These are phyloP conservation scores for Semotilus atromaculatus DNA, from an alignment of 2,797 vertebrate species.

Conservation along the genomic window DNA sequence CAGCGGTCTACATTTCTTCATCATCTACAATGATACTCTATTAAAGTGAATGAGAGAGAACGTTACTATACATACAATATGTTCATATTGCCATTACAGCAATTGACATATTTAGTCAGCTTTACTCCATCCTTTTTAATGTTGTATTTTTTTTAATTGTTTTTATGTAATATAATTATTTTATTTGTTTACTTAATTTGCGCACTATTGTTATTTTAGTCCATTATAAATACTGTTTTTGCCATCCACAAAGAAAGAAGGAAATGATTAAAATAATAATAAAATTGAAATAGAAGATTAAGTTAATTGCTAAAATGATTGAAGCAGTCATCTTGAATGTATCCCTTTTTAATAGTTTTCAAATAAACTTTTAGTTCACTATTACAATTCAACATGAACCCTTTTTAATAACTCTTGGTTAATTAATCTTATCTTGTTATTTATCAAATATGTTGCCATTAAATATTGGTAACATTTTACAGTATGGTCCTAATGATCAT, in stretches of 20 bases:
- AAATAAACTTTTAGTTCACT: background rate
- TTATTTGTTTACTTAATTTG: background rate
- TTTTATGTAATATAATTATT: background rate
- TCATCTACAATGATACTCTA: conserved; percentile 4
- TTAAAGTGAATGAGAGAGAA: background rate
- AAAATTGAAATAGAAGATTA: background rate
- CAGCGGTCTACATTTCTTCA: conserved; percentile 31
- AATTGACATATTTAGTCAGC: background rate
- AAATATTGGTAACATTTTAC: background rate
- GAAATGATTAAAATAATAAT: background rate
- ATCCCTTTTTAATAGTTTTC: background rate
- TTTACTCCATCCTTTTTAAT: background rate
- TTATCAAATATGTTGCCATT: background rate
- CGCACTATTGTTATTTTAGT: background rate
- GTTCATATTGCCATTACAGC: background rate
- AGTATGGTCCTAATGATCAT: too few relatives aligned
- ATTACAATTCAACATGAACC: too few relatives aligned
- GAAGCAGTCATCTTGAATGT: background rate
- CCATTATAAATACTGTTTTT: background rate
- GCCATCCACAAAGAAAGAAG: background rate
- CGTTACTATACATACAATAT: background rate
- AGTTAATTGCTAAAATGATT: background rate
- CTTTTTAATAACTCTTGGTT: background rate
- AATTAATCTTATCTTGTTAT: background rate
- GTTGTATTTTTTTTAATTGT: background rate